Evolutionary conservation across 1,140 invertebrate genomes (phyloP).

Genomic region (Lithobius niger): DNA sequence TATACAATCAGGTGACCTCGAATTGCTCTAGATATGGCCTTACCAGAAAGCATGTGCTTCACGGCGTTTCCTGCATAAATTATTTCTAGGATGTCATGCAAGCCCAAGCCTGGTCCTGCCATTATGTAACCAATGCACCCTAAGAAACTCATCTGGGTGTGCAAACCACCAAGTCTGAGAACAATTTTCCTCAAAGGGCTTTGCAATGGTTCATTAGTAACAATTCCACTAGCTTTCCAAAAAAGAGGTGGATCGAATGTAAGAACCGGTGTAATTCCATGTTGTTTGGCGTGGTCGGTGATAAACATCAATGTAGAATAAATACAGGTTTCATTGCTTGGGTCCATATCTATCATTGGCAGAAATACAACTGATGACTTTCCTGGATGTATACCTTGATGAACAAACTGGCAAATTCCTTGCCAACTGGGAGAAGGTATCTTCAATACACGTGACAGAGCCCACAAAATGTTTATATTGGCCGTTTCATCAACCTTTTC

Average conservation of each 20-base stretch:
- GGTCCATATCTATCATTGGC: no score
- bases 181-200: slow-evolving; percentile 19
- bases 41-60: slow-evolving; percentile 16
- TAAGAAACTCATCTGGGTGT: slow-evolving; percentile 20
- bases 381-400: no score
- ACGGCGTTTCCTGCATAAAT: slow-evolving; percentile 17
- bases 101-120: slow-evolving; percentile 18
- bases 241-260: slow-evolving; percentile 24
- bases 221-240: no score
- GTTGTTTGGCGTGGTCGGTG: slow-evolving; percentile 13
- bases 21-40: slow-evolving; percentile 14
- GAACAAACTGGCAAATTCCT: no score
- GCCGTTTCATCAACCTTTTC: no score
- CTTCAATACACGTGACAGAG: no score
- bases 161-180: no score
- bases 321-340: neutral
- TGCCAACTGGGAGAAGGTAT: no score
- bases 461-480: no score
- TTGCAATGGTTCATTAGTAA: no score
- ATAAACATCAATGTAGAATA: slow-evolving; percentile 23
- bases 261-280: slow-evolving; percentile 19
- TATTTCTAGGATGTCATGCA: slow-evolving; percentile 17
- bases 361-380: no score
- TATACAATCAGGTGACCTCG: slow-evolving; percentile 16
- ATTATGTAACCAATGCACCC: slow-evolving; percentile 20